Base-by-base conservation (phyloP, 2,797 vertebrate species). In the Synaphobranchus kaupii region DNA sequence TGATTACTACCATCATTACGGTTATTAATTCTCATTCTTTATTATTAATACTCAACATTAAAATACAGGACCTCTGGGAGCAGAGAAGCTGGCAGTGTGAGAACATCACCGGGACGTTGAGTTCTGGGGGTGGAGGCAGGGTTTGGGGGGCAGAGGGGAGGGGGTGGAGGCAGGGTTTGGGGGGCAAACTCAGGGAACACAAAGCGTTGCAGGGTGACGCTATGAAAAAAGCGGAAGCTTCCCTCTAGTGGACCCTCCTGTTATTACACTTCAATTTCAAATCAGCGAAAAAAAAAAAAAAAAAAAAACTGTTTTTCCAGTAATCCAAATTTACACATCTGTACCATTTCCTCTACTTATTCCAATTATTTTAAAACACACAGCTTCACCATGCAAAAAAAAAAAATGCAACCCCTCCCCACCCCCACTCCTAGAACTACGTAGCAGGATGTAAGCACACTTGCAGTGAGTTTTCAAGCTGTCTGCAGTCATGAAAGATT, bases 1-100 rank as follows among this genome's bases (percentile, higher is more conserved):
- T 95, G 94, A 96, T 96, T 96, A 96, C 94, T 96, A 96, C 95
- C 95, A 95, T 96, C 94, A 91, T 95, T 94, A 95, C 94, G 92
- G 94, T 95, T 95, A 88, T 87, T 22, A 83, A 90, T 89, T 56
- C 90, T 90, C 83, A 90, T 89, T 90, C 91, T 91, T 90, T 89
- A 92, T 87, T 88, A 88, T 87, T 94, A 95, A 97, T 96, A 96
- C 94, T 95, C 94, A 94, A 95, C 92, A 96, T 94, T 95, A 93
- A 95, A 92, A 95, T 94, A 95, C 93, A 90, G 95, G 93, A 94
- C 92, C 90, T 93, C 92, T 93, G 92, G 90, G 91, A 92, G 89
- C 94, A 95, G 92, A 92, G 95, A 91, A 93, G 94, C 94, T 96
- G 96, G 96, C 96, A 96, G 96, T 96, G 90, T 96, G 91, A 89